Conservation (phyloP, 2,888 invertebrate genomes). For the Mellilla xanthometata region DNA sequence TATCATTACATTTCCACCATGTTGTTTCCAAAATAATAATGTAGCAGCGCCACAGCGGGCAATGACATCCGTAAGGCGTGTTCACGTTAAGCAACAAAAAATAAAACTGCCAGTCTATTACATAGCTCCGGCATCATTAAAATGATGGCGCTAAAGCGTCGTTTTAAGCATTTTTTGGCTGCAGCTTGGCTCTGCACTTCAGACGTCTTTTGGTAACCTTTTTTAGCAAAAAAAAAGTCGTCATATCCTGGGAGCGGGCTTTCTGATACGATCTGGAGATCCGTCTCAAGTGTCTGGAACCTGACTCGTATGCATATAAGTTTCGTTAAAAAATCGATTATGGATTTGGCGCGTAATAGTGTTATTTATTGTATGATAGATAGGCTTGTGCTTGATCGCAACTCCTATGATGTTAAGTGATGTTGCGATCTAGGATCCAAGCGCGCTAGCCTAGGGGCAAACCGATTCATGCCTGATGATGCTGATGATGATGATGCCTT, state of each 20-base stretch:
- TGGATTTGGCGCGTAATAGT: too few species aligned
- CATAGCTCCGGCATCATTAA: conserved; percentile 40
- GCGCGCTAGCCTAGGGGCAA: too few species aligned
- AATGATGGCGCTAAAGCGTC: conserved; percentile 48
- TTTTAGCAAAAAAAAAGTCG: conserved; percentile 65
- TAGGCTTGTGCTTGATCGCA: too few species aligned
- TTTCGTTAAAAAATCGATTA: conserved; percentile 33
- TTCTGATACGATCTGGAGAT: conserved; percentile 61
- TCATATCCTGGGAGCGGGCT: conserved; percentile 56
- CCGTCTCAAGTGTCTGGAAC: conserved; percentile 63
- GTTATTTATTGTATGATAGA: too few species aligned
- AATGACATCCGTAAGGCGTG: conserved; percentile 9
- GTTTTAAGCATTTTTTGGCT: conserved; percentile 62
- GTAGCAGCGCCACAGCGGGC: conserved; percentile 1
- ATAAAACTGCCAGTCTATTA: conserved; percentile 34
- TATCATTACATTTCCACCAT: not conserved
- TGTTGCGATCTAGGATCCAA: too few species aligned
- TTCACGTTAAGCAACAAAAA: conserved; percentile 30
- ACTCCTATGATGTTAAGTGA: too few species aligned
- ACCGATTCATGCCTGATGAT: too few species aligned
- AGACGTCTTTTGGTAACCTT: conserved; percentile 62
- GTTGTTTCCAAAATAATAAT: conserved; percentile 2
- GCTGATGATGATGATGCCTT: too few species aligned
- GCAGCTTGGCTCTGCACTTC: conserved; percentile 52
- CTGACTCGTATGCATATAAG: conserved; percentile 46